These are phyloP conservation scores for Chelonus formosanus DNA, from an alignment of 2,888 invertebrate genomes.

Conservation along the genomic window DNA sequence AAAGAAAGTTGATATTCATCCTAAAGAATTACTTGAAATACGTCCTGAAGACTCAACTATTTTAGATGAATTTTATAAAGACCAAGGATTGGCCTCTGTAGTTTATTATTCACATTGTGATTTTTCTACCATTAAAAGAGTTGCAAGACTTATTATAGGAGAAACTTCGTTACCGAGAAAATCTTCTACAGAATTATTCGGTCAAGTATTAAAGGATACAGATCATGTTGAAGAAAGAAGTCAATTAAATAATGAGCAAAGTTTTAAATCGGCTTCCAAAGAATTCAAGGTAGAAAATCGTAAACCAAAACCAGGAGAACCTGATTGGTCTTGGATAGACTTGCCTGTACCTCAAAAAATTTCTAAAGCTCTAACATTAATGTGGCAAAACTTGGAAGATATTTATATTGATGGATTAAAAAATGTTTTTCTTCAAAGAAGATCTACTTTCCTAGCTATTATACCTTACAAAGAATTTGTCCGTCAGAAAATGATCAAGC, in stretches of 20 bases:
- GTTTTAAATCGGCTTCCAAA: background rate
- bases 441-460: conserved; percentile 63
- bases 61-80: conserved; percentile 70
- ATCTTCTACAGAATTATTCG: conserved; percentile 64
- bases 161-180: conserved; percentile 57
- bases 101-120: conserved; percentile 71
- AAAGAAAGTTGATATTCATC: conserved; percentile 17
- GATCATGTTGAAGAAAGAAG: conserved; percentile 57
- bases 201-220: conserved; percentile 62
- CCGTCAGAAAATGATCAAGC: conserved; percentile 68
- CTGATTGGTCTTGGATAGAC: conserved; percentile 64
- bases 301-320: conserved; percentile 45
- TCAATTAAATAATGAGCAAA: conserved; percentile 22
- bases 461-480: conserved; percentile 70
- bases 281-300: background rate
- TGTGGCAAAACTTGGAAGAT: conserved; percentile 69
- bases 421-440: conserved; percentile 63
- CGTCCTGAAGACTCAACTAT: conserved; percentile 64
- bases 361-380: conserved; percentile 64
- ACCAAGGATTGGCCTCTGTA: conserved; percentile 69
- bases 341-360: conserved; percentile 63
- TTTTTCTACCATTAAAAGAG: conserved; percentile 67
- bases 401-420: conserved; percentile 68
- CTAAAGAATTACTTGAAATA: conserved; percentile 35
- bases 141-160: conserved; percentile 67